Evolutionary conservation across 2,888 invertebrate species (phyloP).

Genomic region (Hirtodrosophila alboralis): DNA sequence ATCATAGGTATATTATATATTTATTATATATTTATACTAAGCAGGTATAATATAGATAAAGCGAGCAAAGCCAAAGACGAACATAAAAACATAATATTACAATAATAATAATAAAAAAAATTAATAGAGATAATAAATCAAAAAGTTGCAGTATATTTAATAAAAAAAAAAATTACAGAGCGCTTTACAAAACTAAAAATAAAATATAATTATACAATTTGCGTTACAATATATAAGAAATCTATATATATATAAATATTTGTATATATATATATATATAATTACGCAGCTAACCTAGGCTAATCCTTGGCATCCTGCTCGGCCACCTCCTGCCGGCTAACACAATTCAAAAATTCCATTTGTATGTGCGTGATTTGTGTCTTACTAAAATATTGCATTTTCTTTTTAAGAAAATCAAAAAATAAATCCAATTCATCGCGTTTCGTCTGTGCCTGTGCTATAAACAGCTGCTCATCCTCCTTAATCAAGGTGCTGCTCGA

Average conservation of each 20-base stretch:
- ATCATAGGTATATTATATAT: not conserved
- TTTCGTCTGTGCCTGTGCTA: conserved; percentile 52
- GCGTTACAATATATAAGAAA: too few species aligned
- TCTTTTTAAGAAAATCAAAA: conserved; percentile 82
- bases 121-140: too few species aligned
- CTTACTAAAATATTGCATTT: conserved; percentile 80
- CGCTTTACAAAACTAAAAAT: too few species aligned
- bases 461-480: conserved; percentile 59
- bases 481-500: conserved; percentile 46
- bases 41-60: not conserved
- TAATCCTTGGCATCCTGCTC: conserved; percentile 71
- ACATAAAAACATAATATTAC: too few species aligned
- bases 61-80: conserved; percentile 1
- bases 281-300: conserved; percentile 8
- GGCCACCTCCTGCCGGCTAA: conserved; percentile 77
- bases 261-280: too few species aligned
- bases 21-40: too few species aligned
- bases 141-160: too few species aligned
- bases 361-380: conserved; percentile 82
- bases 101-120: too few species aligned
- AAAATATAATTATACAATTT: too few species aligned
- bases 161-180: too few species aligned
- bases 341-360: conserved; percentile 82
- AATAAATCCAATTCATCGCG: conserved; percentile 82
- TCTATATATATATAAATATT: not conserved